phyloP scores from a whole-genome alignment of 1,140 invertebrate genomes.

The Aphelinus atriplicis region DNA sequence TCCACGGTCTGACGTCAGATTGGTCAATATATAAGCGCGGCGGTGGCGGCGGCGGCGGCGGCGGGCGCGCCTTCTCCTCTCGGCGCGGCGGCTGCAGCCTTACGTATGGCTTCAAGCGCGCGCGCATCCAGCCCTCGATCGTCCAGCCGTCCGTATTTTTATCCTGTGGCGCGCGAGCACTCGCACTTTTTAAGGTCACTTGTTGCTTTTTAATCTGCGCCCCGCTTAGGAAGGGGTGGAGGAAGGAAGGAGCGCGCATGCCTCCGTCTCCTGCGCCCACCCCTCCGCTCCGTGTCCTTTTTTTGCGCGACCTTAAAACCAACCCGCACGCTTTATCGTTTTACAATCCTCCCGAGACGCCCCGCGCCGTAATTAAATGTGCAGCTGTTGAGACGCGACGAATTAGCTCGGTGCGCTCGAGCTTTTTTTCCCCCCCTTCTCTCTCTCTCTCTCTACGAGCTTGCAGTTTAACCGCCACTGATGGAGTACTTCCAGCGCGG shows the following conservation, averaged over 20 bases:
- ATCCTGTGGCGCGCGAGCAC: slow-evolving; percentile 39
- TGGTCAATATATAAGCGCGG: slow-evolving; percentile 40
- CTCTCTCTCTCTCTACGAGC: no score
- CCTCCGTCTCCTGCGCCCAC: slow-evolving; percentile 3
- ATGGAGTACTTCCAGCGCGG: no score
- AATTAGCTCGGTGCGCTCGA: slow-evolving; percentile 12
- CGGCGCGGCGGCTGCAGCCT: neutral
- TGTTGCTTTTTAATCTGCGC: slow-evolving; percentile 64
- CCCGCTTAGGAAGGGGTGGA: neutral
- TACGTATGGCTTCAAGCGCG: slow-evolving; percentile 33
- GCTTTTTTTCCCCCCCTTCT: neutral
- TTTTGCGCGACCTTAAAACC: slow-evolving; percentile 22
- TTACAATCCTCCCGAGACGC: slow-evolving; percentile 37
- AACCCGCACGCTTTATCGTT: slow-evolving; percentile 33
- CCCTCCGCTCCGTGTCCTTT: slow-evolving; percentile 6
- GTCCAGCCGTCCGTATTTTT: slow-evolving; percentile 62
- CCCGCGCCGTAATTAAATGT: slow-evolving; percentile 30
- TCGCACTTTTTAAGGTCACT: slow-evolving; percentile 64
- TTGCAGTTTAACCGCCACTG: no score
- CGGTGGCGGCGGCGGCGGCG: no score
- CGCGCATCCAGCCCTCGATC: slow-evolving; percentile 62
- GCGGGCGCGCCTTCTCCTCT: neutral
- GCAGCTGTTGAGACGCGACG: slow-evolving; percentile 22
- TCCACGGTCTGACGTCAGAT: slow-evolving; percentile 39
- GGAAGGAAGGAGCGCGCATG: slow-evolving; percentile 33